Base-by-base conservation (phyloP, 2,113 vertebrate species). In the Sitta europaea region DNA sequence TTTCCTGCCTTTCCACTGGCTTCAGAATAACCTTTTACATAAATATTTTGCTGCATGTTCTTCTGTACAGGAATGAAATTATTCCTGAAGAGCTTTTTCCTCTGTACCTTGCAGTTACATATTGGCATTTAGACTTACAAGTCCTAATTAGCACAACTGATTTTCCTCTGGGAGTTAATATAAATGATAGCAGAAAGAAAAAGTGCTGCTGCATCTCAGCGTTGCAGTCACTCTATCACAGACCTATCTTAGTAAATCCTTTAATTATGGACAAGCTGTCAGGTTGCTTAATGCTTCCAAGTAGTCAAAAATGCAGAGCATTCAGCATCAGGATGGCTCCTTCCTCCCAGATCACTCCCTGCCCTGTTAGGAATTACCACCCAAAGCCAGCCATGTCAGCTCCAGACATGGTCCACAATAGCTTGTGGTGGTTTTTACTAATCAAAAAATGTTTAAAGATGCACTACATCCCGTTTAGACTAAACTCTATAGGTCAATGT, bases 101-200 rank as follows among this genome's bases (percentile, higher is more conserved):
- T 82, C 75, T 68, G 29, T 65, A 35, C 45, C 76, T 84, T 85
- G 54, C 65, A 88, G 79, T 70, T 88, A 42, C 28, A 55, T 90
- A 84, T 80, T 95, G 86, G 85, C 86, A 88, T 86, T 91, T 91
- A 88, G 79, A 83, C 88, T 94, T 68, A 84, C 75, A 80, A 92
- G 38, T 92, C 47, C 78, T 93, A 93, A 94, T 97, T 86, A 93
- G 86, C 79, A 73, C 58, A 70, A 83, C 63, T 83, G 51, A 58
- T 86, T 95, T 94, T 86, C 86, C 83, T 88, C 63, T 77, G 88
- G 79, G 88, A 93, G 42, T 86, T 93, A 55, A 83, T 80, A 92
- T 67, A 90, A 94, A 88, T 71, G 43, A 96, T 35, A 84, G 83
- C 51, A 86, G 62, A 33, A 72, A 47, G 78, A 87, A 91, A 72